Evolutionary conservation across 2,113 vertebrate species (phyloP).

Genomic region (Pseudopipra pipra): DNA sequence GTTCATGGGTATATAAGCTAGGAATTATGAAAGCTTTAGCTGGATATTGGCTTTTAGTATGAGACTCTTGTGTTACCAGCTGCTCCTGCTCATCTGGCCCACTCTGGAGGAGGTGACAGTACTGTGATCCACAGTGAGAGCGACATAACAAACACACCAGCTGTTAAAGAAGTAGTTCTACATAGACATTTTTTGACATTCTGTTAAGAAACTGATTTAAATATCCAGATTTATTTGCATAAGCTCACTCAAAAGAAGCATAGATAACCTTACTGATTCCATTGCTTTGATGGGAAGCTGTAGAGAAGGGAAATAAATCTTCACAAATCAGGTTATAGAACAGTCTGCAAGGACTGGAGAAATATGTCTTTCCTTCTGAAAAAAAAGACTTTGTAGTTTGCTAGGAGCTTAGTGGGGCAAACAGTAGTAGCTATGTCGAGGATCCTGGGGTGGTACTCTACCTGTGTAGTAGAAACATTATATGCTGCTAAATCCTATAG

Average conservation of each 20-base stretch:
- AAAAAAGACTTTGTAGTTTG: neutral
- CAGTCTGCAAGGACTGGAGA: neutral
- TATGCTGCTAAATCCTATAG: neutral
- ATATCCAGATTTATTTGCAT: neutral
- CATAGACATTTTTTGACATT: neutral
- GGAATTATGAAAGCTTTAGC: neutral
- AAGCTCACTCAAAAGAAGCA: neutral
- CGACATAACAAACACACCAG: neutral
- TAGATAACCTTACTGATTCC: neutral
- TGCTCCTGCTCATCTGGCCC: conserved; percentile 24
- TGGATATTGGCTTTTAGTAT: conserved; percentile 21
- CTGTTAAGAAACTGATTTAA: conserved; percentile 35
- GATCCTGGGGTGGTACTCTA: neutral
- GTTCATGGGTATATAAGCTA: neutral
- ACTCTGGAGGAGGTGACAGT: neutral
- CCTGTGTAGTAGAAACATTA: neutral
- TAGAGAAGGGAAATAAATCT: neutral
- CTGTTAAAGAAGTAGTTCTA: neutral
- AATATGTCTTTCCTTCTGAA: neutral
- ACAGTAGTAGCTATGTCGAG: neutral
- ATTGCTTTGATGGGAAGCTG: neutral
- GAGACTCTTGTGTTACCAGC: neutral
- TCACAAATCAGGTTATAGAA: neutral
- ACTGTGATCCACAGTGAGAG: neutral
- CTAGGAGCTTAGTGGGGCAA: neutral